Conservation (phyloP, 2,797 vertebrate species). For the Acanthiza pusilla region DNA sequence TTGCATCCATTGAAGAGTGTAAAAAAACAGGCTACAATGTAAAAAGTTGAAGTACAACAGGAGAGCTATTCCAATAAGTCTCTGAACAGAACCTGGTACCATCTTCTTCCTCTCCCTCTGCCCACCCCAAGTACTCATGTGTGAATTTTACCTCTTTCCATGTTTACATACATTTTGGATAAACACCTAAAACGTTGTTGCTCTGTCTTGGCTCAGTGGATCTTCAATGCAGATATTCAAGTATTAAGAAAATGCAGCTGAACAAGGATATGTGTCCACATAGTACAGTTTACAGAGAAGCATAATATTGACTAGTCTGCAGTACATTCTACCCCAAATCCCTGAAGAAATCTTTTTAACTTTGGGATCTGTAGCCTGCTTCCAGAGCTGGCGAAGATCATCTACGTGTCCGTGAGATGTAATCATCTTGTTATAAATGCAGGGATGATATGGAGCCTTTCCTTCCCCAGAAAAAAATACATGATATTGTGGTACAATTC, state of each 20-base stretch:
- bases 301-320: constrained; percentile 80
- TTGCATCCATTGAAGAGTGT: not conserved
- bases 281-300: constrained; percentile 83
- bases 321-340: constrained; percentile 81
- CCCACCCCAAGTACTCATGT: constrained; percentile 1
- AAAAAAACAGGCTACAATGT: constrained; percentile 23
- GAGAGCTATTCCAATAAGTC: constrained; percentile 1
- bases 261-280: constrained; percentile 83
- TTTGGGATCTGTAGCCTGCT: constrained; percentile 76
- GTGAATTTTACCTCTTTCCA: constrained; percentile 20
- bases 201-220: constrained; percentile 70
- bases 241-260: constrained; percentile 84
- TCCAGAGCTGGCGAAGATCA: constrained; percentile 85
- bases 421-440: constrained; percentile 92
- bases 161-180: not conserved
- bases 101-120: not conserved
- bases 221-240: constrained; percentile 64
- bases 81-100: not conserved
- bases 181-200: constrained; percentile 29
- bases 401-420: constrained; percentile 88
- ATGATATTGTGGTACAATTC: constrained; percentile 84
- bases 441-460: constrained; percentile 87
- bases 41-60: not conserved
- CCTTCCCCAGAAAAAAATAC: constrained; percentile 90
- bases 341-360: constrained; percentile 74